Evolutionary conservation across 2,888 invertebrate species (phyloP), one percentile per base, ranked within the genome.

Genomic region (Zhuqinia jingwanae): DNA sequence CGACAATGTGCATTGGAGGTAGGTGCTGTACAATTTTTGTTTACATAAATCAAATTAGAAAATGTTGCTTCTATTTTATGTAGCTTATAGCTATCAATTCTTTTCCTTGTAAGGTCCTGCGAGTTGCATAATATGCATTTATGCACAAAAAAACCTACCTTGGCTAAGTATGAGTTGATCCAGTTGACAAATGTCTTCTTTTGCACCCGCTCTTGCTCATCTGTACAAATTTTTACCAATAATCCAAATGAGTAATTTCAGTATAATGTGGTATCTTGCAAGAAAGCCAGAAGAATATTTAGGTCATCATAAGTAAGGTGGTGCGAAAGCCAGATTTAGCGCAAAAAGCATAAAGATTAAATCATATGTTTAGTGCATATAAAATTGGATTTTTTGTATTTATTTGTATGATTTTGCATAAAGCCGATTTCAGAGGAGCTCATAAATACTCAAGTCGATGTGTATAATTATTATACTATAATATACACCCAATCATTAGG

Each of bases 181-280:
- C 99, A 99, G 94, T 99, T 99, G 92, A 98, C 97, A 93, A 99
- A 99, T 90, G 98, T 99, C 93, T 99, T 99, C 95, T 98, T 99
- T 93, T 99, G 99, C 91, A 99, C 98, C 93, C 98, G 95, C 94
- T 99, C 98, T 94, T 99, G 98, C 94, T 99, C 98, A 95, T 98
- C 99, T 99, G 96, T 88, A 70, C 70, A 56, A 79, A 60, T 25
- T 5, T 30, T 15, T 30, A 58, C 6, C 58, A 15, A 1, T 20
- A 56, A 56, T n/a, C n/a, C n/a, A 17, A 56, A 56, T 17, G 2
- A 8, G 20, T n/a, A 2, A 17, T 2, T 17, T 2, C 8, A 56
- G 8, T 13, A 17, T 17, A 56, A 17, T 17, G 56, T 13, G 17
- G 8, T 8, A 56, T n/a, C 8, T 17, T 15, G 47, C 47, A 47